phyloP scores from a whole-genome alignment of 2,797 vertebrate species.

The Emydoidea blandingii region DNA sequence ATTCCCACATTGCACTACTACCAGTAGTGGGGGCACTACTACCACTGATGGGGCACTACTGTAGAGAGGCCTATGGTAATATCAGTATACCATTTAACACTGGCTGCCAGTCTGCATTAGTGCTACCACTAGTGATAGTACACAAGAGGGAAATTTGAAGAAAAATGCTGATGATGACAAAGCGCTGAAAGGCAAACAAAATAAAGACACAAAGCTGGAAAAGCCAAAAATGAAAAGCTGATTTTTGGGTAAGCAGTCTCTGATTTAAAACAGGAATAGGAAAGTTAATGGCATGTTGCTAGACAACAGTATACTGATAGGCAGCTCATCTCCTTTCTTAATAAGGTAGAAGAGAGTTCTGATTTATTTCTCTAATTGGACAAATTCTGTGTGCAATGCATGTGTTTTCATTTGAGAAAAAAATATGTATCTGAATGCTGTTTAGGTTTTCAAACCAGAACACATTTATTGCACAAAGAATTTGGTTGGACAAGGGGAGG shows the following conservation, averaged over 20 bases:
- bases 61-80: neutral
- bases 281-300: neutral
- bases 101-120: neutral
- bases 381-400: neutral
- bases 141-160: neutral
- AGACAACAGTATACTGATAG: neutral
- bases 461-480: neutral
- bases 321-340: neutral
- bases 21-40: neutral
- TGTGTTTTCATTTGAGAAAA: neutral
- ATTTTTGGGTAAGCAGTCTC: neutral
- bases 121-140: neutral
- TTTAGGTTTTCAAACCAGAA: neutral
- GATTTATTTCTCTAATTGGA: neutral
- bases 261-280: neutral
- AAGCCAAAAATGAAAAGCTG: neutral
- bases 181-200: neutral
- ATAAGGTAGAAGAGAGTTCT: neutral
- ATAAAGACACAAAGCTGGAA: neutral
- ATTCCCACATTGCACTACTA: neutral
- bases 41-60: neutral
- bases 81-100: slow-evolving; percentile 9
- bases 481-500: neutral
- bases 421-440: neutral
- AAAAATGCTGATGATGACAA: neutral